Conservation (phyloP, 2,797 vertebrate genomes). For the Eidolon dupreanum region DNA sequence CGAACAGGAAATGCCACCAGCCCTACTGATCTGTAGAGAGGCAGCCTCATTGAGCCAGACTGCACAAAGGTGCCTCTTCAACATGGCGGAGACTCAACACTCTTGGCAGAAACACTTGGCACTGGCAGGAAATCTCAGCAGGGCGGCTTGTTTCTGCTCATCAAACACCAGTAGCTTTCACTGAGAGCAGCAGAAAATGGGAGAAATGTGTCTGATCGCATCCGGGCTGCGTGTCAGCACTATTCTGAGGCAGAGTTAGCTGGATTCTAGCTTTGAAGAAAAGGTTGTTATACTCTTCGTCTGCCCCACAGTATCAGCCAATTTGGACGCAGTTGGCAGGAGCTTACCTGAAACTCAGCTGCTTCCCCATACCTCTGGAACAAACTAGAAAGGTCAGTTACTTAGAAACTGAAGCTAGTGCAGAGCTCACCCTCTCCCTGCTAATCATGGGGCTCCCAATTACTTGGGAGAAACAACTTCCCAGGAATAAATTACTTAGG, state of each 20-base stretch:
- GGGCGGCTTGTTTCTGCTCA: conserved; percentile 85
- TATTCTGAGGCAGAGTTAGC: conserved; percentile 81
- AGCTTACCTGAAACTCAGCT: neutral
- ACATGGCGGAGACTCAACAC: conserved; percentile 67
- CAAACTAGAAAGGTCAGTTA: neutral
- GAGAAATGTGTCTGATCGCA: conserved; percentile 78
- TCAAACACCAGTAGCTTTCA: conserved; percentile 84
- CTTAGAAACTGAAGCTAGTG: neutral
- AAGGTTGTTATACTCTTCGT: conserved; percentile 69
- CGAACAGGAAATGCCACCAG: neutral
- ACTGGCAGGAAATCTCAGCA: conserved; percentile 79
- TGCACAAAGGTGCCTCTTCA: conserved; percentile 67
- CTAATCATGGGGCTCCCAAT: neutral
- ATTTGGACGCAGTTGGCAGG: conserved; percentile 61
- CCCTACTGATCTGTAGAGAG: neutral
- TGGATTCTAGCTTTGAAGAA: conserved; percentile 80
- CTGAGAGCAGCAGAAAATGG: conserved; percentile 63
- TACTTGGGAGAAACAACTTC: neutral
- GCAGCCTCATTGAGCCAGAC: conserved; percentile 44
- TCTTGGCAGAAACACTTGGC: conserved; percentile 81
- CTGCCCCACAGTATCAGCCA: conserved; percentile 28
- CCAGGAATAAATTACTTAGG: neutral
- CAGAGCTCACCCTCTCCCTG: neutral
- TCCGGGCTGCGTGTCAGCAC: conserved; percentile 78
- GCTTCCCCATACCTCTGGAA: neutral